These are phyloP conservation scores for Tympanoctomys barrerae DNA, from an alignment of 2,797 vertebrate genomes.

Conservation along the genomic window DNA sequence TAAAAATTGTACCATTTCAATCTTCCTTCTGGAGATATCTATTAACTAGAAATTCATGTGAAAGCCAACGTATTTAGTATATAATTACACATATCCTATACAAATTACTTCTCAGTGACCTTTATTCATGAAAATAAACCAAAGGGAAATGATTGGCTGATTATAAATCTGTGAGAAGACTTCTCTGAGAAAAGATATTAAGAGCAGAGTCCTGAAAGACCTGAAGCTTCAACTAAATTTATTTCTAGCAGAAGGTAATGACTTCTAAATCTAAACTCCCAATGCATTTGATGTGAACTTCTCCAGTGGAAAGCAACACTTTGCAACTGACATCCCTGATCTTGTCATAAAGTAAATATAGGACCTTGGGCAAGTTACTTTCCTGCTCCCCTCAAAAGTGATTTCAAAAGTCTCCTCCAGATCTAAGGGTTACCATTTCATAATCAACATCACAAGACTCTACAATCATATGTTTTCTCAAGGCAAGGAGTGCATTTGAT, in stretches of 20 bases:
- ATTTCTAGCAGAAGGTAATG: constrained; percentile 56
- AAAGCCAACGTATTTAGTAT: constrained; percentile 72
- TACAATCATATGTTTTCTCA: neutral
- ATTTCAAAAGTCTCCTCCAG: constrained; percentile 3
- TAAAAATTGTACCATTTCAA: constrained; percentile 58
- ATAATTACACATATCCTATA: constrained; percentile 61
- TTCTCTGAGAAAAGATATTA: constrained; percentile 61
- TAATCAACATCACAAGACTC: neutral
- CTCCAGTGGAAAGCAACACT: neutral
- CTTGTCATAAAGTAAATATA: neutral
- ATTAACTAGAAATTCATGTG: constrained; percentile 23
- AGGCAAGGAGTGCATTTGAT: neutral
- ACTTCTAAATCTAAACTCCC: constrained; percentile 42
- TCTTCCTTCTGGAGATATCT: constrained; percentile 73
- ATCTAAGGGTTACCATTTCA: neutral
- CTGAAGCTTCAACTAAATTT: constrained; percentile 46
- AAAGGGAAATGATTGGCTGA: constrained; percentile 73
- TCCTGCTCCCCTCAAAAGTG: neutral
- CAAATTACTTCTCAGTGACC: constrained; percentile 71
- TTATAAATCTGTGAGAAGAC: constrained; percentile 68
- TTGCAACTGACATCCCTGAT: neutral
- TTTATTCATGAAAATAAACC: constrained; percentile 72
- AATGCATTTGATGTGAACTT: neutral
- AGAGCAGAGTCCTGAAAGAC: constrained; percentile 52
- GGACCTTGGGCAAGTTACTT: neutral